These are phyloP conservation scores for Holotrichia oblita DNA, from an alignment of 1,140 invertebrate genomes.

Conservation along the genomic window DNA sequence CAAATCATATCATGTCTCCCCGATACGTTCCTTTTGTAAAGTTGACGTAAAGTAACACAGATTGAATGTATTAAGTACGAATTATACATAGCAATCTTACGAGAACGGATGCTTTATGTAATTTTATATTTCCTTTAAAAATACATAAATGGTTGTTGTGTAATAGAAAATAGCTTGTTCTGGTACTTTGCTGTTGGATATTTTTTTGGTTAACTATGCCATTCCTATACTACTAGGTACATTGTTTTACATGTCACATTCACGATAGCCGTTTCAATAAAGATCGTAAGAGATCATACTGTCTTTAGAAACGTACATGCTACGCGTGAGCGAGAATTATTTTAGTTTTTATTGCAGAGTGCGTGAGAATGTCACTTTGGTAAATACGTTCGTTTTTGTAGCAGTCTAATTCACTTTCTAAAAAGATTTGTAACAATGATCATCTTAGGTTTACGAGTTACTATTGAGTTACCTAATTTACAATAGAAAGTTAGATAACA, in stretches of 20 bases:
- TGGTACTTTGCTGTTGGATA: background rate
- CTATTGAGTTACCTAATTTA: no score
- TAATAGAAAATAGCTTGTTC: background rate
- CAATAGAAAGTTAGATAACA: no score
- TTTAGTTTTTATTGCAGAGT: background rate
- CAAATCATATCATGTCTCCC: no score
- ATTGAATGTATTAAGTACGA: no score
- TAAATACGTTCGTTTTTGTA: no score
- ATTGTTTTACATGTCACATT: background rate
- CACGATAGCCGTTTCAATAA: background rate
- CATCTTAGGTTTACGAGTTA: no score
- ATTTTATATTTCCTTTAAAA: background rate
- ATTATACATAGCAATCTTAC: no score
- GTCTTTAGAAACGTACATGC: background rate
- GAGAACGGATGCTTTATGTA: background rate
- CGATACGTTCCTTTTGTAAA: no score
- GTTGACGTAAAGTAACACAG: no score
- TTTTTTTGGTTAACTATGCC: background rate
- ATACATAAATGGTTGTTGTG: background rate
- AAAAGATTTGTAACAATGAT: no score
- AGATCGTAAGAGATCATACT: background rate
- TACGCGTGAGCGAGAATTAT: background rate
- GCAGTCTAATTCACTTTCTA: no score
- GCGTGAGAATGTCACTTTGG: background rate
- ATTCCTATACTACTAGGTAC: background rate